Conservation (phyloP, 2,113 vertebrate species). For the Mustelus asterias region DNA sequence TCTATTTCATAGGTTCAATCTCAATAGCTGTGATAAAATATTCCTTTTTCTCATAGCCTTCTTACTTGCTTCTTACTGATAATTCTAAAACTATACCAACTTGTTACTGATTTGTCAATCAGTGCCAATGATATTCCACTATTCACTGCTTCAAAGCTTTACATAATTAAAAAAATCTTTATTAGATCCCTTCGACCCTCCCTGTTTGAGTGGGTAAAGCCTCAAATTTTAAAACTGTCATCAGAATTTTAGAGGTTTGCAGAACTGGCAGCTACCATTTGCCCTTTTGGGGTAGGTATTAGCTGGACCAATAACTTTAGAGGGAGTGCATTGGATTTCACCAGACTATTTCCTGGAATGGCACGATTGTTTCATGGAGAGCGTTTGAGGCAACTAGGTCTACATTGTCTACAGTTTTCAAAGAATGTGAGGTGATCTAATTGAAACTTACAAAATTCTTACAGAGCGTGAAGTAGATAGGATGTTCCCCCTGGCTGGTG, state of each 20-base stretch:
- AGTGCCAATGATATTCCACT: not conserved
- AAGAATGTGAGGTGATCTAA: too few species aligned
- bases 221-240: not conserved
- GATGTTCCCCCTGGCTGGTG: too few species aligned
- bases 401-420: too few species aligned
- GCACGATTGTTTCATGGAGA: too few species aligned
- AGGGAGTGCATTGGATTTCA: too few species aligned
- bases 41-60: not conserved
- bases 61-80: not conserved
- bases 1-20: not conserved
- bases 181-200: not conserved
- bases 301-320: not conserved
- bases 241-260: not conserved
- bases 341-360: too few species aligned
- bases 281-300: not conserved
- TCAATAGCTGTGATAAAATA: not conserved
- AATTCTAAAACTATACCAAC: not conserved
- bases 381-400: too few species aligned
- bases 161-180: not conserved
- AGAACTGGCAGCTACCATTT: not conserved
- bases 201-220: not conserved
- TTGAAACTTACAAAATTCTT: too few species aligned
- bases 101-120: not conserved
- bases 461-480: too few species aligned
- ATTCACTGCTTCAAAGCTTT: not conserved